Evolutionary conservation across 2,797 vertebrate species (phyloP).

Genomic region (Etheostoma perlongum): DNA sequence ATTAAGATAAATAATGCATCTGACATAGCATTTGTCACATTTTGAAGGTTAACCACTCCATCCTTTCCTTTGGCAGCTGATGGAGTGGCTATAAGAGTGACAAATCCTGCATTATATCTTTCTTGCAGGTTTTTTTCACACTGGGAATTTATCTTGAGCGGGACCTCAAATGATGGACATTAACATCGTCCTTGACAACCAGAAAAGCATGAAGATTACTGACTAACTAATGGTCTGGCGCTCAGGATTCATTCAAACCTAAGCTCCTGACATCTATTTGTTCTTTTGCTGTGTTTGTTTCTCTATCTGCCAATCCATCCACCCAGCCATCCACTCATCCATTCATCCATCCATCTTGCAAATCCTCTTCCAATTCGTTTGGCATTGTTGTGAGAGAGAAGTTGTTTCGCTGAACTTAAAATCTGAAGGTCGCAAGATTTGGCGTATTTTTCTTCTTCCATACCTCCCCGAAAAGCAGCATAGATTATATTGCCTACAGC

Average conservation of each 20-base stretch:
- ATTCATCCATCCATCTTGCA: slow-evolving; percentile 73
- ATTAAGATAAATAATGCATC: slow-evolving; percentile 71
- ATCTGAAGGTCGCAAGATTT: slow-evolving; percentile 76
- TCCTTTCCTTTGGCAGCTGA: slow-evolving; percentile 48
- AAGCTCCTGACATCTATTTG: slow-evolving; percentile 74
- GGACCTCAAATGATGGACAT: slow-evolving; percentile 50
- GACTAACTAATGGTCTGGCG: slow-evolving; percentile 51
- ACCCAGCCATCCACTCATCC: slow-evolving; percentile 71
- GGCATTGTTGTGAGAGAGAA: slow-evolving; percentile 50
- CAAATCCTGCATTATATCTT: slow-evolving; percentile 52
- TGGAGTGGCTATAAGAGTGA: slow-evolving; percentile 53
- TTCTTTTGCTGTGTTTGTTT: slow-evolving; percentile 75
- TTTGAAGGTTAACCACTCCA: slow-evolving; percentile 75
- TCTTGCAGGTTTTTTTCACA: slow-evolving; percentile 17
- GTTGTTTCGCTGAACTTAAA: slow-evolving; percentile 67
- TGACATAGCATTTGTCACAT: slow-evolving; percentile 63
- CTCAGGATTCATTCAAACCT: slow-evolving; percentile 54
- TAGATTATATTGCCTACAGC: slow-evolving; percentile 82
- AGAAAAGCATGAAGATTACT: slow-evolving; percentile 62
- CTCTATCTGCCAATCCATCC: slow-evolving; percentile 63
- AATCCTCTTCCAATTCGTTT: slow-evolving; percentile 67
- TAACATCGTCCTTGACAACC: slow-evolving; percentile 62
- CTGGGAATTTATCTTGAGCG: slow-evolving; percentile 36
- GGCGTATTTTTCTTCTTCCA: slow-evolving; percentile 43
- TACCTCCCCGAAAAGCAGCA: slow-evolving; percentile 74